Percentiles rank a stretch among this genome's conserved stretches.
Evolutionary conservation across 2,888 invertebrate species (phyloP).

Genomic region (Oxycera nigricornis): DNA sequence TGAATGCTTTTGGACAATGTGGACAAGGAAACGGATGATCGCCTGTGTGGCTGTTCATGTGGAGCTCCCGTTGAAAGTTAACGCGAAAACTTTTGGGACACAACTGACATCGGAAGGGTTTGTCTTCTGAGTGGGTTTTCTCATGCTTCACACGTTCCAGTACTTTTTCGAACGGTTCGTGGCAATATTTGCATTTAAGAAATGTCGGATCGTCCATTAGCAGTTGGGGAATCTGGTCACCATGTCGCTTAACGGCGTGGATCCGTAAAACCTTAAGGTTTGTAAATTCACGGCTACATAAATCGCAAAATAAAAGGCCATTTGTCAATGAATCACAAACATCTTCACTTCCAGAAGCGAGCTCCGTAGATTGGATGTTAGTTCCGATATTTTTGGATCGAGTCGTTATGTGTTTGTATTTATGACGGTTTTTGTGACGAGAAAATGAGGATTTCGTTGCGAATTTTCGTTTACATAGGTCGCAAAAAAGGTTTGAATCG

Average conservation of each 20-base stretch:
- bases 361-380: no score
- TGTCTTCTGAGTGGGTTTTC: conserved; percentile 20
- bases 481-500: background rate
- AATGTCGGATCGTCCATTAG: conserved; percentile 25
- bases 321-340: background rate
- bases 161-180: conserved; percentile 43
- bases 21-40: conserved; percentile 12
- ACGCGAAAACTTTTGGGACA: background rate
- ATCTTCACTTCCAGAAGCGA: no score
- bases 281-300: background rate
- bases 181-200: conserved; percentile 44
- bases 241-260: background rate
- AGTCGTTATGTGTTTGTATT: background rate
- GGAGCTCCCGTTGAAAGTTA: background rate
- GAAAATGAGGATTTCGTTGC: background rate
- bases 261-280: background rate
- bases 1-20: conserved; percentile 7
- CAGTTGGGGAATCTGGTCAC: background rate
- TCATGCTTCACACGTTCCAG: conserved; percentile 42
- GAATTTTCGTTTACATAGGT: background rate
- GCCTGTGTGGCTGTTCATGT: conserved; percentile 3
- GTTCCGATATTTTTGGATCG: no score
- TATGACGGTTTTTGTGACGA: background rate
- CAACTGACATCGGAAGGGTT: background rate
- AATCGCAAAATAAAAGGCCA: no score